Conservation (phyloP, 2,888 invertebrate genomes). For the Xylota sylvarum region DNA sequence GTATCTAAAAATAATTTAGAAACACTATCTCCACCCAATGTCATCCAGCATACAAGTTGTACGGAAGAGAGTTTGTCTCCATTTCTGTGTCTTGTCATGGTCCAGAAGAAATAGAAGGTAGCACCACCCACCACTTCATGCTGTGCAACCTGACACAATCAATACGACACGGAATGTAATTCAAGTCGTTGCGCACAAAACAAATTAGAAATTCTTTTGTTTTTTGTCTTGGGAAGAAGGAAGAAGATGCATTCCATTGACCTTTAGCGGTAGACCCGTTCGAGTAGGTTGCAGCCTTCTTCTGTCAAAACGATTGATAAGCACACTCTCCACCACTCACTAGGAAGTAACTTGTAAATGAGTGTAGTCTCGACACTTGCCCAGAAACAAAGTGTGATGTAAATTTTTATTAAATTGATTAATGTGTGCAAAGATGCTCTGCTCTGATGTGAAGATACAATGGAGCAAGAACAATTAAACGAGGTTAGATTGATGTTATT, state of each 20-base stretch:
- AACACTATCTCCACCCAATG: constrained; percentile 62
- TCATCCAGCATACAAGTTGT: background rate
- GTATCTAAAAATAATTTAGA: constrained; percentile 48
- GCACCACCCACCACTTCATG: constrained; percentile 9
- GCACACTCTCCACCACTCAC: constrained; percentile 16
- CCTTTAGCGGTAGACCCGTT: constrained; percentile 45
- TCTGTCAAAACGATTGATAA: constrained; percentile 69
- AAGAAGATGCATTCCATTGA: constrained; percentile 64
- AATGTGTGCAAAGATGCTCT: constrained; percentile 15
- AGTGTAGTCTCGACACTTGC: constrained; percentile 43
- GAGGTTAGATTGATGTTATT: constrained; percentile 53
- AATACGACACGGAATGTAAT: constrained; percentile 52
- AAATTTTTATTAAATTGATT: constrained; percentile 62
- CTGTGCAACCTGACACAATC: constrained; percentile 36
- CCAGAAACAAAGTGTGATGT: constrained; percentile 46
- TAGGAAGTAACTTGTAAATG: constrained; percentile 67
- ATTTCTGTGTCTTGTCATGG: constrained; percentile 56
- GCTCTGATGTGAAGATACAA: constrained; percentile 11
- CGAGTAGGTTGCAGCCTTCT: constrained; percentile 60
- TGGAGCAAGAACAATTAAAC: constrained; percentile 66
- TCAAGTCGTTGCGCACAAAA: constrained; percentile 42
- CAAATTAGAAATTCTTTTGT: constrained; percentile 45
- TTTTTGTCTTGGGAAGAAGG: constrained; percentile 11
- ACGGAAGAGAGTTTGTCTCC: constrained; percentile 53
- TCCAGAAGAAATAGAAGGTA: constrained; percentile 61